Evolutionary conservation across 2,888 invertebrate species (phyloP).

Genomic region (Oxycera nigricornis): DNA sequence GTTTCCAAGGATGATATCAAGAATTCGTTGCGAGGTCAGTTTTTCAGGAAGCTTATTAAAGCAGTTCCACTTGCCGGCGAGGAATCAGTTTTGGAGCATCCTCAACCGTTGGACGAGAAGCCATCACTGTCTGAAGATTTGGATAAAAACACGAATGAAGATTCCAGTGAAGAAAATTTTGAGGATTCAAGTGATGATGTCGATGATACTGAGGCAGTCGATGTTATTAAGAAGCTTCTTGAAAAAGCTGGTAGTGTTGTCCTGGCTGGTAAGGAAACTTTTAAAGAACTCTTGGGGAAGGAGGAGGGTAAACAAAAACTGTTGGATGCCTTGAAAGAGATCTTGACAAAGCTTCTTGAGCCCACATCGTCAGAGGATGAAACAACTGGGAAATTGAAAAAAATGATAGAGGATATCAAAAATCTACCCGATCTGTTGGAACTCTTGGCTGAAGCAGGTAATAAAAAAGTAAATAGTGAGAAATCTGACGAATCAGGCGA

Average conservation of each 20-base stretch:
- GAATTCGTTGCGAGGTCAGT: slow-evolving; percentile 43
- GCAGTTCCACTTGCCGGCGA: slow-evolving; percentile 1
- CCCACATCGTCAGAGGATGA: background rate
- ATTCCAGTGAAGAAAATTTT: background rate
- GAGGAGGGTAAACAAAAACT: too few relatives aligned
- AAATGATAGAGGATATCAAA: too few relatives aligned
- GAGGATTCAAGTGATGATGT: background rate
- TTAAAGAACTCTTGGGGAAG: background rate
- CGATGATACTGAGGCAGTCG: background rate
- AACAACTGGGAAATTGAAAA: background rate
- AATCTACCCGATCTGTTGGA: too few relatives aligned
- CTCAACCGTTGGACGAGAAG: too few relatives aligned
- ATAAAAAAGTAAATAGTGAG: background rate
- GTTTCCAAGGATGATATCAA: slow-evolving; percentile 45
- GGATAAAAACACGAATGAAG: background rate
- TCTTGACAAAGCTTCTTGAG: background rate
- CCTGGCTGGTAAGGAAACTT: background rate
- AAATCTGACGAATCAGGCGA: background rate
- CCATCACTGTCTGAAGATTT: background rate
- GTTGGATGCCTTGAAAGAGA: background rate
- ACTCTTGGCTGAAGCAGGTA: too few relatives aligned
- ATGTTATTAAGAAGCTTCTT: background rate
- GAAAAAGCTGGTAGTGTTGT: background rate
- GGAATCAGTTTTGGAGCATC: too few relatives aligned
- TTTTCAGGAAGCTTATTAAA: slow-evolving; percentile 12